Evolutionary conservation across 2,888 invertebrate genomes (phyloP).

Genomic region (Acleris sparsana): DNA sequence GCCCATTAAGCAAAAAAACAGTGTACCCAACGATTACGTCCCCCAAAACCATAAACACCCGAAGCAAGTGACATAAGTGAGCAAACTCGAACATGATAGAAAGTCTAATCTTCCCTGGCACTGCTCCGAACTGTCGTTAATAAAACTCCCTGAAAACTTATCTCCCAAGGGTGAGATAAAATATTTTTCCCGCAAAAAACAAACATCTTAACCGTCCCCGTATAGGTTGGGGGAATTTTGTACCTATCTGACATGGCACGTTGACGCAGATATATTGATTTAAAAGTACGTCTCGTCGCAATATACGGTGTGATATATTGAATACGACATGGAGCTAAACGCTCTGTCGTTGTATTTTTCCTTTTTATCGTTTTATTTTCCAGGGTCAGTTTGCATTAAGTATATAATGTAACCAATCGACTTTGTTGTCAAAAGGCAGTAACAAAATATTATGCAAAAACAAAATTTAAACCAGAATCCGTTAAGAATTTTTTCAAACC

Average conservation of each 20-base stretch:
- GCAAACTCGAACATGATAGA: constrained; percentile 61
- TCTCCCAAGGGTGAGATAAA: constrained; percentile 68
- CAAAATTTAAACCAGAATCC: too few relatives aligned
- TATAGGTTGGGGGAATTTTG: constrained; percentile 41
- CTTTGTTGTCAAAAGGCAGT: not conserved
- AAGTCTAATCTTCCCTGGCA: constrained; percentile 60
- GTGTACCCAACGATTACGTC: constrained; percentile 31
- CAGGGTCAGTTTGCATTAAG: not conserved
- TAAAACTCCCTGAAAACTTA: constrained; percentile 71
- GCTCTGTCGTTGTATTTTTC: not conserved
- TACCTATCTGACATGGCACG: constrained; percentile 35
- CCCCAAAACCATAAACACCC: constrained; percentile 46
- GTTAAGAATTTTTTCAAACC: not conserved
- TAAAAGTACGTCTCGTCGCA: constrained; percentile 23
- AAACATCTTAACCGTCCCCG: constrained; percentile 47
- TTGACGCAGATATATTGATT: constrained; percentile 32
- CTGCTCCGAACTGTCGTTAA: constrained; percentile 72
- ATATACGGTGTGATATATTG: constrained; percentile 25
- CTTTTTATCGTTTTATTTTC: not conserved
- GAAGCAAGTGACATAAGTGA: constrained; percentile 56
- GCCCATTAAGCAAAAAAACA: constrained; percentile 32
- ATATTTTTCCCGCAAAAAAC: constrained; percentile 62
- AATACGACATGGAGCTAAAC: constrained; percentile 7
- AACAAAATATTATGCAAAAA: too few relatives aligned
- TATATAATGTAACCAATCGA: not conserved